Evolutionary conservation across 2,797 vertebrate species (phyloP).

Genomic region (Scleropages formosus): DNA sequence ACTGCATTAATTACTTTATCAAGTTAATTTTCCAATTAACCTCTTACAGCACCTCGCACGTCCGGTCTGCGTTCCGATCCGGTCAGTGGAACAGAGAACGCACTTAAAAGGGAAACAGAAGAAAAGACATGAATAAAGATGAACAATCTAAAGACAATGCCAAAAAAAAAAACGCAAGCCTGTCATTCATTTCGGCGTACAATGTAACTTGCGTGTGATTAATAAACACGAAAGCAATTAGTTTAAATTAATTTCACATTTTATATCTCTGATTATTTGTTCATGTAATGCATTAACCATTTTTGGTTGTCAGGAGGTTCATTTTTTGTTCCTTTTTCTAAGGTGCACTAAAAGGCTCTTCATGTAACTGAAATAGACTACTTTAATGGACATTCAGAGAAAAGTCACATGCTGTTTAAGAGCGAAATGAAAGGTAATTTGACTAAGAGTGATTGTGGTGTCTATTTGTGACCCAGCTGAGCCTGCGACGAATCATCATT

Average conservation of each 20-base stretch:
- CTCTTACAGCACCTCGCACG: conserved; percentile 60
- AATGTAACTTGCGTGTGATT: conserved; percentile 43
- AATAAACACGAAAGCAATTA: conserved; percentile 47
- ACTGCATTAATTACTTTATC: conserved; percentile 72
- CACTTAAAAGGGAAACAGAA: conserved; percentile 39
- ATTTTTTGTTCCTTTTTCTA: conserved; percentile 25
- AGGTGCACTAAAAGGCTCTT: background rate
- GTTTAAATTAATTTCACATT: conserved; percentile 53
- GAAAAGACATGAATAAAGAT: conserved; percentile 46
- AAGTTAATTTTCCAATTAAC: conserved; percentile 69
- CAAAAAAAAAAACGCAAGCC: conserved; percentile 55
- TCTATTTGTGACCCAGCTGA: conserved; percentile 38
- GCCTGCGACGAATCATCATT: conserved; percentile 30
- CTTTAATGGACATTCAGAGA: conserved; percentile 28
- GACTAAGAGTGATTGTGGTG: conserved; percentile 37
- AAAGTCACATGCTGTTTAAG: conserved; percentile 19
- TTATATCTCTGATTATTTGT: conserved; percentile 46
- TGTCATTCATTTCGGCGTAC: conserved; percentile 46
- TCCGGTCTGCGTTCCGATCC: background rate
- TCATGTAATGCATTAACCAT: conserved; percentile 41
- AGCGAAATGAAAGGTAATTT: conserved; percentile 35
- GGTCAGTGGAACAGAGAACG: background rate
- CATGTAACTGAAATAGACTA: conserved; percentile 21
- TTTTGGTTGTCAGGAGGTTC: conserved; percentile 24
- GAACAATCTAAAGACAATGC: conserved; percentile 52